Evolutionary conservation across 2,888 invertebrate genomes (phyloP).

Genomic region (Meteorus cinctellus): DNA sequence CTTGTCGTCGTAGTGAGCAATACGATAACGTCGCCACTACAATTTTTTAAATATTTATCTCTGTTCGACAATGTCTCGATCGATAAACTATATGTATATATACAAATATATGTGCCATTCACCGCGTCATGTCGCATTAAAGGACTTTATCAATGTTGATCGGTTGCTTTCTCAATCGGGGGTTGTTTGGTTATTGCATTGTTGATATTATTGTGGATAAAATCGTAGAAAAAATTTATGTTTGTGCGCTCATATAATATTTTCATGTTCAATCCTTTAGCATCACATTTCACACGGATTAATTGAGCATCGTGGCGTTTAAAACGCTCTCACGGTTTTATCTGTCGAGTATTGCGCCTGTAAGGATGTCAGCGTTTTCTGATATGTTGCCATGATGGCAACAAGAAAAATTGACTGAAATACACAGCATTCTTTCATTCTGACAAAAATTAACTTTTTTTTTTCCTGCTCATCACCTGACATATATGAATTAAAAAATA

Average conservation of each 20-base stretch:
- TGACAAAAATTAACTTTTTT: slow-evolving; percentile 5
- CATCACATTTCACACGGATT: neutral
- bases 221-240: neutral
- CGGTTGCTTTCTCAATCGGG: slow-evolving; percentile 29
- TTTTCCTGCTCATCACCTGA: slow-evolving; percentile 5
- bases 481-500: neutral
- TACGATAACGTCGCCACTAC: slow-evolving; percentile 41
- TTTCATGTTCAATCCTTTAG: neutral
- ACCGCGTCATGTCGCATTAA: slow-evolving; percentile 12
- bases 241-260: neutral
- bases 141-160: slow-evolving; percentile 35
- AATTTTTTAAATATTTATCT: slow-evolving; percentile 39
- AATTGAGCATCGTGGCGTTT: neutral
- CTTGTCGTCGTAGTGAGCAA: slow-evolving; percentile 47
- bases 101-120: slow-evolving; percentile 11
- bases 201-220: neutral
- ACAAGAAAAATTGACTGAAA: neutral
- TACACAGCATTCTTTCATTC: slow-evolving; percentile 18
- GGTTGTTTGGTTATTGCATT: slow-evolving; percentile 14
- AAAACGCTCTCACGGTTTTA: slow-evolving; percentile 38
- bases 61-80: slow-evolving; percentile 38
- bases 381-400: slow-evolving; percentile 39
- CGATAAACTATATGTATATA: slow-evolving; percentile 3
- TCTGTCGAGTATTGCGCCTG: slow-evolving; percentile 23
- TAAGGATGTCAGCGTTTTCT: slow-evolving; percentile 40